phyloP scores from a whole-genome alignment of 2,888 invertebrate species.

The Macropis europaea region DNA sequence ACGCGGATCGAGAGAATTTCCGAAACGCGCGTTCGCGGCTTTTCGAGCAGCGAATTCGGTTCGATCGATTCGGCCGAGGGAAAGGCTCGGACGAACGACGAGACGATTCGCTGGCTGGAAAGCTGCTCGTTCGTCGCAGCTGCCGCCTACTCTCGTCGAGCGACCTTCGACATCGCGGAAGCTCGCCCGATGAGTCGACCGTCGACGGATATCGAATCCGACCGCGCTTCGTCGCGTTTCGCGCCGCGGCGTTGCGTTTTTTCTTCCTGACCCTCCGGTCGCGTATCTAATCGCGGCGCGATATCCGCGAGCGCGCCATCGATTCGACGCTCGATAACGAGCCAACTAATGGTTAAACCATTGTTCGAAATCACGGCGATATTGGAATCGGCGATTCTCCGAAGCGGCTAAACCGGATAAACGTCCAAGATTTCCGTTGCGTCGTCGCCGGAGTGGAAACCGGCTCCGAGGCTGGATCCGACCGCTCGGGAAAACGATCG shows the following conservation, averaged over 20 bases:
- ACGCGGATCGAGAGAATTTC: not conserved
- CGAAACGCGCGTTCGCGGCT: no score
- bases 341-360: not conserved
- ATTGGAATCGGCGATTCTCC: no score
- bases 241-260: conserved; percentile 16
- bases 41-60: not conserved
- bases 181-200: conserved; percentile 24
- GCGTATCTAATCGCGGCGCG: conserved; percentile 63
- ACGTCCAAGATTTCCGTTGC: no score
- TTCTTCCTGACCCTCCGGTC: conserved; percentile 49
- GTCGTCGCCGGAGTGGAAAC: no score
- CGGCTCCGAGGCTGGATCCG: no score
- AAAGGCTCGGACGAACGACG: conserved; percentile 25
- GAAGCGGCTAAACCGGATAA: no score
- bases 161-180: conserved; percentile 54
- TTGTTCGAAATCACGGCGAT: conserved; percentile 14
- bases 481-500: no score
- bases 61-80: not conserved
- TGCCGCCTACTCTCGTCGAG: conserved; percentile 15
- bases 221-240: conserved; percentile 6
- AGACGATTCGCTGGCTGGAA: conserved; percentile 34
- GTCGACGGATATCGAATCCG: conserved; percentile 31
- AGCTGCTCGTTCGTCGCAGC: conserved; percentile 36
- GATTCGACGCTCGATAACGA: conserved; percentile 41
- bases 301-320: conserved; percentile 33